Evolutionary conservation across 2,888 invertebrate species (phyloP), one percentile per base, ranked within the genome.

Genomic region (Danaus chrysippus): DNA sequence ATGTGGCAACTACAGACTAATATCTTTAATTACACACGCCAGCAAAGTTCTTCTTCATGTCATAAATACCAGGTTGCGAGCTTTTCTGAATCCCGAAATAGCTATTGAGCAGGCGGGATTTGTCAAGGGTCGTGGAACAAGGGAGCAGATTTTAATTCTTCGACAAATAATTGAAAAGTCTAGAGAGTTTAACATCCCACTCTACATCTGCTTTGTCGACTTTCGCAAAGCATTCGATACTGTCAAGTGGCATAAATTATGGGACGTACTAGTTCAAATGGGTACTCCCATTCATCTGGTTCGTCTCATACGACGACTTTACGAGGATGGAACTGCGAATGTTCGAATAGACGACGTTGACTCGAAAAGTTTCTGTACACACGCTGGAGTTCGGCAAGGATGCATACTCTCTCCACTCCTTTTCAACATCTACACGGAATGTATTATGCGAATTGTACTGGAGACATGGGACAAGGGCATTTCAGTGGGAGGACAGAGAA

Each of bases 171-270:
- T n/a, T 5, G 11, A n/a, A 41, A 55, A 55, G 5, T 23, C 55
- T 12, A 55, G 55, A 55, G 55, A 55, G 42, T 56, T 43, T 43
- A 56, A 56, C 44, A 56, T 43, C 56, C 56, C 43, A 43, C 56
- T n/a, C n/a, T n/a, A n/a, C n/a, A n/a, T n/a, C n/a, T n/a, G n/a
- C n/a, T n/a, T n/a, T n/a, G n/a, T n/a, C n/a, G n/a, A n/a, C n/a
- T n/a, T n/a, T n/a, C n/a, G n/a, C n/a, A n/a, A n/a, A n/a, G n/a
- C n/a, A n/a, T n/a, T n/a, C n/a, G n/a, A n/a, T n/a, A n/a, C n/a
- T n/a, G n/a, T n/a, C n/a, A n/a, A n/a, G n/a, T n/a, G 15, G 12
- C 42, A 58, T 49, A 58, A 49, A 58, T 49, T 19, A 55, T 44
- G 44, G 13, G 44, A 44, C 13, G 1, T 44, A 44, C 44, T 44